Conservation (phyloP, 2,888 invertebrate genomes). For the Hirudinaria manillensis region DNA sequence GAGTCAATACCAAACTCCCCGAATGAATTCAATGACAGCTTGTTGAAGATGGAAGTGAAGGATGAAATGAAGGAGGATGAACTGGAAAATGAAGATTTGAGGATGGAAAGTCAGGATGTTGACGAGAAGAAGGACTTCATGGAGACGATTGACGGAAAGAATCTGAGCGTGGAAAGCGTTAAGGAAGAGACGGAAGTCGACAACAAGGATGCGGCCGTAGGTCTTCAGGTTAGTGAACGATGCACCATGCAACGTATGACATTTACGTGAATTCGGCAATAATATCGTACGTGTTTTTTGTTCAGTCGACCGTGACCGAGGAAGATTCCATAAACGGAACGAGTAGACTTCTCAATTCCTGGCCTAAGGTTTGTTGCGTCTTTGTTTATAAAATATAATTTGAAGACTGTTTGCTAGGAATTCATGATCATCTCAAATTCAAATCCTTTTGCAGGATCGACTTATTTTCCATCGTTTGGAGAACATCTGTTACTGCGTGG, state of each 20-base stretch:
- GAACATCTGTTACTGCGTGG: constrained; percentile 85
- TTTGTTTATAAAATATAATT: neutral
- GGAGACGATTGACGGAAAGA: neutral
- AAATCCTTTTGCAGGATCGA: constrained; percentile 51
- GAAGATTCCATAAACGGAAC: constrained; percentile 2
- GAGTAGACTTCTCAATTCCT: constrained; percentile 16
- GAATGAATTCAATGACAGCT: constrained; percentile 20
- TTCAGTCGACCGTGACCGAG: constrained; percentile 10
- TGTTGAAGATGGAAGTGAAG: constrained; percentile 18
- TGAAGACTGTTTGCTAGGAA: neutral
- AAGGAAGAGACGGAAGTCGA: constrained; percentile 10
- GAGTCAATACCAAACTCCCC: constrained; percentile 26
- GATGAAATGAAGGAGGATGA: constrained; percentile 15
- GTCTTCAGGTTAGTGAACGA: neutral
- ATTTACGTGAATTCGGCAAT: neutral
- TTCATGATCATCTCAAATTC: no score
- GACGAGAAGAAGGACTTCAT: constrained; percentile 14
- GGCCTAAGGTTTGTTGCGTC: constrained; percentile 29
- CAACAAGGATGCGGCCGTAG: constrained; percentile 10
- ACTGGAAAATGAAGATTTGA: neutral
- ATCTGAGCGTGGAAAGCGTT: neutral
- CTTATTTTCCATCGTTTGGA: constrained; percentile 67
- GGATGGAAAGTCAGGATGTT: constrained; percentile 3
- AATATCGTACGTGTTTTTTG: neutral
- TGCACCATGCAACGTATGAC: no score